A percentile compares a stretch with the other conserved stretches of the same genome.
phyloP scores from a whole-genome alignment of 53 echinoderm and acorn worm species.

The Patiria pectinifera region DNA sequence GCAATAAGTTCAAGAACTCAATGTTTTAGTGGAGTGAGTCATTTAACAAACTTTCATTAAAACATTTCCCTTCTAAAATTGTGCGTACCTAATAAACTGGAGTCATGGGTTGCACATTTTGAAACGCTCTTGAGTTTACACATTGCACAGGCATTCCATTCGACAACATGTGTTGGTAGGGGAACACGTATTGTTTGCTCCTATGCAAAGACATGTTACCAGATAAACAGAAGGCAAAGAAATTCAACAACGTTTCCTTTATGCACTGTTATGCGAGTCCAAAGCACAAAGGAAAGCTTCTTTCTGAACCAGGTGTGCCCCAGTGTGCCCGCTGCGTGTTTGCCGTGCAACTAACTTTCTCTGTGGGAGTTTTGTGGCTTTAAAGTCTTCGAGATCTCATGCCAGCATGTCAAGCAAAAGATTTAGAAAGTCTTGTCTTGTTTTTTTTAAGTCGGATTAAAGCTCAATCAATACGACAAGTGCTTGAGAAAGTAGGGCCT shows the following conservation, averaged over 20 bases:
- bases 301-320: conserved; percentile 6
- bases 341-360: conserved; percentile 11
- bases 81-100: no score
- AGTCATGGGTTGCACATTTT: no score
- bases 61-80: no score
- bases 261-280: not conserved
- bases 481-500: not conserved
- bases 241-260: not conserved
- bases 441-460: conserved; percentile 16
- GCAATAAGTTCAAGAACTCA: no score
- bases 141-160: not conserved
- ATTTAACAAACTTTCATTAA: no score
- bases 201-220: not conserved
- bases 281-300: not conserved
- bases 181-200: not conserved
- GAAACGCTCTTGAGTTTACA: not conserved
- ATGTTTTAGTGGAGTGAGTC: no score
- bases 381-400: not conserved
- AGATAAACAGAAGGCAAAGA: not conserved
- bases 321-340: not conserved
- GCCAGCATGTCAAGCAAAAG: not conserved
- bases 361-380: not conserved
- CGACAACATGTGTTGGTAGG: not conserved
- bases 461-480: conserved; percentile 6
- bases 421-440: not conserved